Conservation (phyloP, 2,797 vertebrate genomes). For the Hemitrygon akajei region DNA sequence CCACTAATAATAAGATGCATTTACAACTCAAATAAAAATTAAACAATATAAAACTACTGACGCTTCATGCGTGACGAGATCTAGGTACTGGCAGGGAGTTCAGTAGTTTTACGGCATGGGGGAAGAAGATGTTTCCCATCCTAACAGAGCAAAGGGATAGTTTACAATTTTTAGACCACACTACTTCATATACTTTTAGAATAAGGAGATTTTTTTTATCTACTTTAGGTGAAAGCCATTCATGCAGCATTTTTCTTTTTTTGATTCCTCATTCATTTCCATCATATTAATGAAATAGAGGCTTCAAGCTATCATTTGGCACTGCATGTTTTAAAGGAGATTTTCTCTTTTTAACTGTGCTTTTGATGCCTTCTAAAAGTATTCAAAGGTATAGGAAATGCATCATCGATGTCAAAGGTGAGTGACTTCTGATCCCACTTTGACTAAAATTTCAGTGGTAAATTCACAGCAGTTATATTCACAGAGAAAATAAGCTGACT, state of each 20-base stretch:
- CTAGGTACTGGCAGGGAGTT: too few relatives aligned
- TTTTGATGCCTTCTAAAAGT: neutral
- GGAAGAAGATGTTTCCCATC: too few relatives aligned
- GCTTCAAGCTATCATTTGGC: neutral
- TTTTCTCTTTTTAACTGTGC: neutral
- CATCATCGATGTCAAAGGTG: neutral
- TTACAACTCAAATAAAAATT: too few relatives aligned
- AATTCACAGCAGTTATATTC: neutral
- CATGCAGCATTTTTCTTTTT: neutral
- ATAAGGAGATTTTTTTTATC: too few relatives aligned
- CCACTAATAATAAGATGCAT: too few relatives aligned
- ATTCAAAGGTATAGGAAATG: neutral
- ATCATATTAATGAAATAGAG: neutral
- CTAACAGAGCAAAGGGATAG: too few relatives aligned
- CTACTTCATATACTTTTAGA: too few relatives aligned
- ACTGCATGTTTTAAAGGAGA: neutral
- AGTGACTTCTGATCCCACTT: neutral
- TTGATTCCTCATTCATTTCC: neutral
- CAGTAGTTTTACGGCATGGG: too few relatives aligned
- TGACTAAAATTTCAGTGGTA: neutral
- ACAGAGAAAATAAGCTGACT: neutral
- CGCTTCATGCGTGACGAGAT: too few relatives aligned
- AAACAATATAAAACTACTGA: too few relatives aligned
- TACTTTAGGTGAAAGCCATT: too few relatives aligned
- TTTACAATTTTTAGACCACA: too few relatives aligned